These are phyloP conservation scores for Drosophila borealis DNA, from an alignment of 2,888 invertebrate species.

Conservation along the genomic window DNA sequence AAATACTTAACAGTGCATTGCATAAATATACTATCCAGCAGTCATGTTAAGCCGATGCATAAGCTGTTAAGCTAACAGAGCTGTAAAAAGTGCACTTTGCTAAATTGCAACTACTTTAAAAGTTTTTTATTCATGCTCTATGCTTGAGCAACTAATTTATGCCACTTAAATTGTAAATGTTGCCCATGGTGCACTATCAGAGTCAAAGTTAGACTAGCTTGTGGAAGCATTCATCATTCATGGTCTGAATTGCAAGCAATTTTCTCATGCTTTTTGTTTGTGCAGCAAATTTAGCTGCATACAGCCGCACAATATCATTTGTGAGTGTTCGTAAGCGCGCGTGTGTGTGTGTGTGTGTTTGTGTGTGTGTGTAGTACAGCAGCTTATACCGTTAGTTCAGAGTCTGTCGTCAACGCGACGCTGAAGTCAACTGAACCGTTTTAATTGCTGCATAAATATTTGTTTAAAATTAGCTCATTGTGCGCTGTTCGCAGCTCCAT, in stretches of 20 bases:
- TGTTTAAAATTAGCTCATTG: constrained; percentile 79
- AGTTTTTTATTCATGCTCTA: background rate
- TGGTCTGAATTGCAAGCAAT: constrained; percentile 46
- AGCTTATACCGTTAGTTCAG: constrained; percentile 42
- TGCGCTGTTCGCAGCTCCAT: constrained; percentile 36
- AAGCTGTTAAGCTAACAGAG: constrained; percentile 4
- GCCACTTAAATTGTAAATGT: constrained; percentile 3
- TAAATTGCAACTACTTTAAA: background rate
- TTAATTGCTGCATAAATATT: constrained; percentile 80
- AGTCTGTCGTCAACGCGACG: constrained; percentile 32
- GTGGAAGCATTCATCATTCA: constrained; percentile 71
- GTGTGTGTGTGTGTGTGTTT: background rate
- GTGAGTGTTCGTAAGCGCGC: constrained; percentile 1
- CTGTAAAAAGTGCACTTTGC: background rate
- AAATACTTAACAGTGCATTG: background rate
- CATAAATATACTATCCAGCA: background rate
- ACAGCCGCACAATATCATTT: constrained; percentile 11
- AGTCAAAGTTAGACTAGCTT: constrained; percentile 50
- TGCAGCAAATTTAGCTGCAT: constrained; percentile 44
- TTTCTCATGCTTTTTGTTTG: constrained; percentile 49
- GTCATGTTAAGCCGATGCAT: background rate
- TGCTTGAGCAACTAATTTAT: constrained; percentile 9
- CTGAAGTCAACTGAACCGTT: constrained; percentile 73
- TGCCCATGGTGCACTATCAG: constrained; percentile 19
- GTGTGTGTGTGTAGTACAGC: constrained; percentile 29